These are phyloP conservation scores for Leptinotarsa texana DNA, from an alignment of 1,140 invertebrate genomes.

Conservation along the genomic window DNA sequence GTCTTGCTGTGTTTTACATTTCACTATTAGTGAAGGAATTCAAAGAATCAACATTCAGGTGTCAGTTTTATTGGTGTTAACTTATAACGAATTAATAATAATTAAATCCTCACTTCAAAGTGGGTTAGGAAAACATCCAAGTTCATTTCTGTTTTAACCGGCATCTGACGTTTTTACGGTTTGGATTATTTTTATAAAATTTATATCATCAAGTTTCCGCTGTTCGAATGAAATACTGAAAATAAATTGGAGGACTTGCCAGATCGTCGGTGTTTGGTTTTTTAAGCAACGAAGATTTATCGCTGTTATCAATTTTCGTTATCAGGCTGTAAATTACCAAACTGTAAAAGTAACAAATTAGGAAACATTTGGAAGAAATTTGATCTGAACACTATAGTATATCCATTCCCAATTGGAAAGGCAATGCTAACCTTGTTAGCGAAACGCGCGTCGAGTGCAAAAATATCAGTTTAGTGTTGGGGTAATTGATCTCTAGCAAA, in stretches of 20 bases:
- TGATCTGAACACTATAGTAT: too few species aligned
- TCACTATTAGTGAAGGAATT: too few species aligned
- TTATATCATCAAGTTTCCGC: background rate
- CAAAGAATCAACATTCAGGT: background rate
- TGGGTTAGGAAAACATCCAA: background rate
- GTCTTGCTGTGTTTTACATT: too few species aligned
- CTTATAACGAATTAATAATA: background rate
- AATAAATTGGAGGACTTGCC: background rate
- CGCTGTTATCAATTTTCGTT: background rate
- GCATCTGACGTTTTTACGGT: background rate
- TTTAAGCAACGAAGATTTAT: background rate
- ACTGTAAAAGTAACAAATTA: background rate
- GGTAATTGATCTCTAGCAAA: too few species aligned
- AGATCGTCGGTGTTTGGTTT: background rate
- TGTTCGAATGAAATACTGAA: background rate
- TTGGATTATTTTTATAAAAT: constrained; percentile 7
- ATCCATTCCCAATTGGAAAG: too few species aligned
- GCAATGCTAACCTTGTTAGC: too few species aligned
- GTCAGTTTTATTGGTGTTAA: background rate
- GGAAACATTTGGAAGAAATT: too few species aligned
- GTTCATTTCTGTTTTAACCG: background rate
- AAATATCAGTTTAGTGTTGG: too few species aligned
- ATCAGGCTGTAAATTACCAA: background rate
- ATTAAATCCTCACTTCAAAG: background rate
- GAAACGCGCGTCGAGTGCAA: too few species aligned